Conservation (phyloP, 1,140 invertebrate genomes). For the Potamilus streckersoni region DNA sequence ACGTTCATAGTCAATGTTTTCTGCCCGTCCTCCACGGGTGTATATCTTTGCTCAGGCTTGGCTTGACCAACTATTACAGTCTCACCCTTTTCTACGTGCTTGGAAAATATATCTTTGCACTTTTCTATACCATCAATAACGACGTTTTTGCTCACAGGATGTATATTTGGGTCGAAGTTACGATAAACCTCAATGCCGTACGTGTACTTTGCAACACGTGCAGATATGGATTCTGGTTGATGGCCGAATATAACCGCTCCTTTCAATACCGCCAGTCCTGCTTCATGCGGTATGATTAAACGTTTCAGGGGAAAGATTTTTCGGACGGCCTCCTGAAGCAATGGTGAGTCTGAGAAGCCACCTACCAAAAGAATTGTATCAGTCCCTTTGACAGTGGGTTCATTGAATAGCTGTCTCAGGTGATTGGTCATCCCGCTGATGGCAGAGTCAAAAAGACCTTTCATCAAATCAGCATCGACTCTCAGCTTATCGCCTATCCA, state of each 20-base stretch:
- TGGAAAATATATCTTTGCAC: slow-evolving; percentile 24
- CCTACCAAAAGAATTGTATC: slow-evolving; percentile 22
- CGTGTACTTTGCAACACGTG: slow-evolving; percentile 18
- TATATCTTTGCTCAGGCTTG: slow-evolving; percentile 8
- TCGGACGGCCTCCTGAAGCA: slow-evolving; percentile 13
- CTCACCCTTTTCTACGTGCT: slow-evolving; percentile 14
- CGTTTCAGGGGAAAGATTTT: neutral
- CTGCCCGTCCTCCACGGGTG: slow-evolving; percentile 13
- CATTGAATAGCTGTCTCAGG: slow-evolving; percentile 9
- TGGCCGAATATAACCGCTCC: slow-evolving; percentile 29
- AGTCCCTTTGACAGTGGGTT: slow-evolving; percentile 1
- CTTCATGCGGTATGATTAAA: slow-evolving; percentile 17
- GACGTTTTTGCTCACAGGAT: slow-evolving; percentile 12
- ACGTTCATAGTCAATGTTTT: slow-evolving; percentile 10
- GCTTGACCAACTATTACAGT: slow-evolving; percentile 9
- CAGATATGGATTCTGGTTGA: slow-evolving; percentile 10
- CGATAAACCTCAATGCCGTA: slow-evolving; percentile 22
- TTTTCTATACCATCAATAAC: slow-evolving; percentile 6
- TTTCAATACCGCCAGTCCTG: slow-evolving; percentile 20
- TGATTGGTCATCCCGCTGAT: slow-evolving; percentile 4
- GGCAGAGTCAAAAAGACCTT: slow-evolving; percentile 15
- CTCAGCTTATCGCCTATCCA: slow-evolving; percentile 9
- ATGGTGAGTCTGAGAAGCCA: slow-evolving; percentile 20
- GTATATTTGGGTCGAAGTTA: slow-evolving; percentile 7
- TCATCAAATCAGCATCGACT: slow-evolving; percentile 10